Evolutionary conservation across 2,888 invertebrate genomes (phyloP).

Genomic region (Endotricha flammealis): DNA sequence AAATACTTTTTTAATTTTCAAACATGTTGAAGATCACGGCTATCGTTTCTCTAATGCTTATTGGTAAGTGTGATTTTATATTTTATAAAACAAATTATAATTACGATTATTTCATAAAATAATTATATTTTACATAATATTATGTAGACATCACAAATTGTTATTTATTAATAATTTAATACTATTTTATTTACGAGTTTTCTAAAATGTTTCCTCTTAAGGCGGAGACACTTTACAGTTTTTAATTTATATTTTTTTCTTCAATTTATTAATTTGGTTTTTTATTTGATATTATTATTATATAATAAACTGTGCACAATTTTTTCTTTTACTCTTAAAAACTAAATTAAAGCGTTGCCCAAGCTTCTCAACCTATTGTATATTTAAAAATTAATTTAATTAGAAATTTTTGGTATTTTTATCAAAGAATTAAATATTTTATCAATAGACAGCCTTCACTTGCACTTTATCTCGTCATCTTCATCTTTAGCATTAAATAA

Average conservation of each 20-base stretch:
- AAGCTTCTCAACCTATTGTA: too few relatives aligned
- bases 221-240: too few relatives aligned
- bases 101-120: slow-evolving; percentile 1
- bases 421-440: neutral
- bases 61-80: slow-evolving; percentile 47
- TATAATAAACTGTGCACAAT: neutral
- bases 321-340: neutral
- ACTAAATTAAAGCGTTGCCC: too few relatives aligned
- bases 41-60: slow-evolving; percentile 55
- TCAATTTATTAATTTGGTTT: too few relatives aligned
- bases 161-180: neutral
- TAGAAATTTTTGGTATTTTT: neutral
- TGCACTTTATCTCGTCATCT: too few relatives aligned
- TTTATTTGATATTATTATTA: too few relatives aligned
- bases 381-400: neutral
- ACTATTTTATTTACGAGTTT: slow-evolving; percentile 6
- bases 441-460: too few relatives aligned
- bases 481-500: too few relatives aligned
- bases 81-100: slow-evolving; percentile 2
- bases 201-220: slow-evolving; percentile 3
- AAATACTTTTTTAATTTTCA: slow-evolving; percentile 22
- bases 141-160: neutral
- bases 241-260: too few relatives aligned
- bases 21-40: slow-evolving; percentile 59
- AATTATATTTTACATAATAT: slow-evolving; percentile 3